Percentiles rank a stretch among this genome's conserved stretches.
These are phyloP conservation scores for Trinectes maculatus DNA, from an alignment of 2,113 vertebrate genomes.

Conservation along the genomic window DNA sequence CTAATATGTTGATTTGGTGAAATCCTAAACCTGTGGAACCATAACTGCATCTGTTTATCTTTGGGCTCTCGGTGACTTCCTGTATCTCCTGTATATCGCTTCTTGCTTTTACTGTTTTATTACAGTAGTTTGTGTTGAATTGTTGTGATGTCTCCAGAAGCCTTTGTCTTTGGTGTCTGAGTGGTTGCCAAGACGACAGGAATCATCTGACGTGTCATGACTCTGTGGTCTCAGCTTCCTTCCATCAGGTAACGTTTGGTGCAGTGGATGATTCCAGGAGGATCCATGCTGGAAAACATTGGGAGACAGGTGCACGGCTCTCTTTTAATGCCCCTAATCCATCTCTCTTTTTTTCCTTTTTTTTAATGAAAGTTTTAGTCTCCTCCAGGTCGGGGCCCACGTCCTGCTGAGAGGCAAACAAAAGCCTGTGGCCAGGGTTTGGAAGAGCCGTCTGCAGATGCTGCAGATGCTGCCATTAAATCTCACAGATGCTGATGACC, in stretches of 20 bases:
- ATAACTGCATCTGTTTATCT: too few species aligned
- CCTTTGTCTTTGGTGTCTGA: too few species aligned
- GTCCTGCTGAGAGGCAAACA: constrained; percentile 51
- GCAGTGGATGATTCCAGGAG: constrained; percentile 20
- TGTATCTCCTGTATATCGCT: too few species aligned
- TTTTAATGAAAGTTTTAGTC: constrained; percentile 34
- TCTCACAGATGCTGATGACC: constrained; percentile 4
- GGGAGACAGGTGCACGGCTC: constrained; percentile 55
- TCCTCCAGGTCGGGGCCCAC: constrained; percentile 33
- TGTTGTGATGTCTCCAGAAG: too few species aligned
- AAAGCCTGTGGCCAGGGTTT: constrained; percentile 38
- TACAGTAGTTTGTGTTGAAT: too few species aligned
- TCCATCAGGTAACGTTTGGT: constrained; percentile 56
- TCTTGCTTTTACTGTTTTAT: too few species aligned
- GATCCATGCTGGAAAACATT: constrained; percentile 46
- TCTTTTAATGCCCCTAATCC: constrained; percentile 56
- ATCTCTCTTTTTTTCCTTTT: too few species aligned
- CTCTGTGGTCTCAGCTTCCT: constrained; percentile 35
- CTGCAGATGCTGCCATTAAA: constrained; percentile 43
- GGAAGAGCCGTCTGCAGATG: constrained; percentile 20
- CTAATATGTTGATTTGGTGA: too few species aligned
- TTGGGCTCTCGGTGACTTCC: too few species aligned
- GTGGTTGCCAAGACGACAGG: too few species aligned
- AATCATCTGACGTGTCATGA: too few species aligned
- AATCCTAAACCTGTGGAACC: too few species aligned